phyloP scores from a whole-genome alignment of 1,140 invertebrate species.

The Melanaphis sacchari region DNA sequence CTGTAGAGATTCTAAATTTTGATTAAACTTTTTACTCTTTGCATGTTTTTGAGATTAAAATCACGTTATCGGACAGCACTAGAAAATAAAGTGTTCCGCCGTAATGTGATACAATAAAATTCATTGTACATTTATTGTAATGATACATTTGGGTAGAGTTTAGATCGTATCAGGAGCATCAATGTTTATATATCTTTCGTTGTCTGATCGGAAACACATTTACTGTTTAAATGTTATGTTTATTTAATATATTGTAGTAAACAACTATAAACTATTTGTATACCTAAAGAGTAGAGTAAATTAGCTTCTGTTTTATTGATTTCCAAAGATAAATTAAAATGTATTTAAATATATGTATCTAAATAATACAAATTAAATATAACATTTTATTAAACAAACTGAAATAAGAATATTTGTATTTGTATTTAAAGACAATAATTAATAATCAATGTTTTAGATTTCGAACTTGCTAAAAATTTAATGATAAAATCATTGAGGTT shows the following conservation, averaged over 20 bases:
- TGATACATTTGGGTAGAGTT: background rate
- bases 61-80: background rate
- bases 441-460: background rate
- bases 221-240: background rate
- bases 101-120: background rate
- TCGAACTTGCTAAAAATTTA: too few species aligned
- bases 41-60: background rate
- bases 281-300: background rate
- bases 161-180: background rate
- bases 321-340: background rate
- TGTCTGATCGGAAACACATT: background rate
- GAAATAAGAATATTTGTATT: background rate
- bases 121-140: background rate
- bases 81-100: background rate
- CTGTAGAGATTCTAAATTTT: background rate
- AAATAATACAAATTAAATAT: background rate
- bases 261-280: background rate
- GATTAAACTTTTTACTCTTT: background rate
- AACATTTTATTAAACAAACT: background rate
- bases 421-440: background rate
- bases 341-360: background rate
- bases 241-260: slow-evolving; percentile 5
- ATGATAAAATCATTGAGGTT: too few species aligned
- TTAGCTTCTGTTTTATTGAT: background rate
- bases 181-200: background rate